Evolutionary conservation across 2,113 vertebrate species (phyloP).

Genomic region (Baryphthengus martii): DNA sequence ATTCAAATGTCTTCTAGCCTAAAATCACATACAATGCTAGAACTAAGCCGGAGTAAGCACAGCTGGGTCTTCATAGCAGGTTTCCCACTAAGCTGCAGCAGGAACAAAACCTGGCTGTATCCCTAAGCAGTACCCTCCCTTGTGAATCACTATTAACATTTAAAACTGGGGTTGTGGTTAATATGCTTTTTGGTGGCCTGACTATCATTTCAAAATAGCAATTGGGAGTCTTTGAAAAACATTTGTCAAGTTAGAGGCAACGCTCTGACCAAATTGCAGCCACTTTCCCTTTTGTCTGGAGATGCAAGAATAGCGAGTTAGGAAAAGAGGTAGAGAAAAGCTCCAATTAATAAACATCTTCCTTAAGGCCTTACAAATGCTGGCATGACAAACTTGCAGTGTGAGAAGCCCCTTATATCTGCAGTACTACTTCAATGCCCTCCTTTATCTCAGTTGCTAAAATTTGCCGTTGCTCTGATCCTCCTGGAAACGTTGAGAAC

Average conservation of each 20-base stretch:
- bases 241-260: not conserved
- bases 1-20: not conserved
- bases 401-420: not conserved
- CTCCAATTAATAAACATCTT: not conserved
- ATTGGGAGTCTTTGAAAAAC: not conserved
- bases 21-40: not conserved
- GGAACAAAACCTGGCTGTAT: not conserved
- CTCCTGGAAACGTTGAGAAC: not conserved
- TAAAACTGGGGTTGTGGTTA: not conserved
- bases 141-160: not conserved
- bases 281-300: not conserved
- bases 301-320: not conserved
- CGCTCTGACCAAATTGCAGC: not conserved
- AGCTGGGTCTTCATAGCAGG: not conserved
- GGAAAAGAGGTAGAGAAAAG: not conserved
- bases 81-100: not conserved
- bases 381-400: not conserved
- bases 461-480: not conserved
- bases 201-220: not conserved
- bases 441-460: not conserved
- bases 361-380: not conserved
- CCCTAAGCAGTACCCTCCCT: not conserved
- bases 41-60: not conserved
- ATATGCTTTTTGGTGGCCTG: not conserved
- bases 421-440: not conserved